Conservation (phyloP, 2,888 invertebrate species). For the Orthosia incerta region DNA sequence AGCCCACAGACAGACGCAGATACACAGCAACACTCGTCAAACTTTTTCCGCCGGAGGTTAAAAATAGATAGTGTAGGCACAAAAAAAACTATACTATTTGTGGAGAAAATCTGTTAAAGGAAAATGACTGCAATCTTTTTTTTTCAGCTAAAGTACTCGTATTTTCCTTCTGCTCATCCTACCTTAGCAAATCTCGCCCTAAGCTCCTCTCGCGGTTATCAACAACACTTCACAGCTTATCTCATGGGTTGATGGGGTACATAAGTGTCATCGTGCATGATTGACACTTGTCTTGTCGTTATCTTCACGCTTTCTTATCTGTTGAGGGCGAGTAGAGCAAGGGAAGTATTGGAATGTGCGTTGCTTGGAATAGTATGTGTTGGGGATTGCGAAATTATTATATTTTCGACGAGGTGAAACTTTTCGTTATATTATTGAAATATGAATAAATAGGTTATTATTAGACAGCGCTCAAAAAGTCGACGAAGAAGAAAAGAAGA, state of each 20-base stretch:
- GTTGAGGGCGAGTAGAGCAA: conserved; percentile 7
- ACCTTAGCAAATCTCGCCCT: neutral
- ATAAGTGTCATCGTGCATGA: conserved; percentile 38
- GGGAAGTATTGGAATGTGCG: conserved; percentile 1
- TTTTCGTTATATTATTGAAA: neutral
- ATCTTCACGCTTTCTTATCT: conserved; percentile 52
- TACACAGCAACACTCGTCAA: too few relatives aligned
- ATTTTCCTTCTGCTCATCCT: too few relatives aligned
- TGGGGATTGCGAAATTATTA: neutral
- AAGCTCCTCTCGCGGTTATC: neutral
- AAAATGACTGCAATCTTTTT: too few relatives aligned
- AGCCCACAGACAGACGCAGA: too few relatives aligned
- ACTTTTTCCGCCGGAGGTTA: too few relatives aligned
- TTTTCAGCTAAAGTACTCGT: too few relatives aligned
- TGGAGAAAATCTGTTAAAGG: too few relatives aligned
- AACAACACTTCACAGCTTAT: conserved; percentile 19
- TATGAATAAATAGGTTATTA: too few relatives aligned
- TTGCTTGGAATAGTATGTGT: neutral
- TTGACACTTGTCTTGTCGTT: conserved; percentile 57
- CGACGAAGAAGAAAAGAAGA: too few relatives aligned
- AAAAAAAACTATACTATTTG: too few relatives aligned
- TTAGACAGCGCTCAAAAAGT: too few relatives aligned
- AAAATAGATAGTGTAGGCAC: too few relatives aligned
- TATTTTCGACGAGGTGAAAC: neutral
- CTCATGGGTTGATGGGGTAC: conserved; percentile 15